These are phyloP conservation scores for Noctua fimbriata DNA, from an alignment of 2,888 invertebrate genomes.

Conservation along the genomic window DNA sequence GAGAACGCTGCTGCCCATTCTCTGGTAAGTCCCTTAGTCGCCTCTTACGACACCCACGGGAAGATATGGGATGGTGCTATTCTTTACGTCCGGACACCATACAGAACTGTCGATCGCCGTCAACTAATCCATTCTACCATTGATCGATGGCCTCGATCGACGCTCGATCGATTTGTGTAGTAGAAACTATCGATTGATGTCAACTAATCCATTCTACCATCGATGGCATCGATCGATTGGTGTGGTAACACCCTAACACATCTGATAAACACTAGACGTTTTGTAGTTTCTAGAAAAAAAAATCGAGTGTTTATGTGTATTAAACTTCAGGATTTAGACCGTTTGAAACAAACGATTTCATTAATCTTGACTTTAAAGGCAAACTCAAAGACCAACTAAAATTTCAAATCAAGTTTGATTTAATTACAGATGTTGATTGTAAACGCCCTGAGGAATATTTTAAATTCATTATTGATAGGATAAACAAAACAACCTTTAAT, in stretches of 20 bases:
- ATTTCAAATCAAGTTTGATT: constrained; percentile 36
- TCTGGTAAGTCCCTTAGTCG: too few species aligned
- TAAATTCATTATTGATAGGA: constrained; percentile 18
- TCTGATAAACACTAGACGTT: neutral
- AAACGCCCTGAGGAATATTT: constrained; percentile 16
- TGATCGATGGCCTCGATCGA: too few species aligned
- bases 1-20: too few species aligned
- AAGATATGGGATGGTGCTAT: too few species aligned
- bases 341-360: constrained; percentile 1
- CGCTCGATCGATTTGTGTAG: too few species aligned
- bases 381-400: constrained; percentile 33
- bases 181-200: too few species aligned
- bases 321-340: neutral
- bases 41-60: too few species aligned
- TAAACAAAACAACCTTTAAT: constrained; percentile 50
- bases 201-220: too few species aligned
- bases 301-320: neutral
- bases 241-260: neutral
- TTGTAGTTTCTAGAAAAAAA: neutral
- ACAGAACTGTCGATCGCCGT: too few species aligned
- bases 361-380: constrained; percentile 14
- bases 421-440: constrained; percentile 39
- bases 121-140: too few species aligned
- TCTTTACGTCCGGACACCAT: too few species aligned
- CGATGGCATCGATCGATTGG: too few species aligned